Conservation (phyloP, 2,113 vertebrate species). For the Cynoglossus semilaevis region DNA sequence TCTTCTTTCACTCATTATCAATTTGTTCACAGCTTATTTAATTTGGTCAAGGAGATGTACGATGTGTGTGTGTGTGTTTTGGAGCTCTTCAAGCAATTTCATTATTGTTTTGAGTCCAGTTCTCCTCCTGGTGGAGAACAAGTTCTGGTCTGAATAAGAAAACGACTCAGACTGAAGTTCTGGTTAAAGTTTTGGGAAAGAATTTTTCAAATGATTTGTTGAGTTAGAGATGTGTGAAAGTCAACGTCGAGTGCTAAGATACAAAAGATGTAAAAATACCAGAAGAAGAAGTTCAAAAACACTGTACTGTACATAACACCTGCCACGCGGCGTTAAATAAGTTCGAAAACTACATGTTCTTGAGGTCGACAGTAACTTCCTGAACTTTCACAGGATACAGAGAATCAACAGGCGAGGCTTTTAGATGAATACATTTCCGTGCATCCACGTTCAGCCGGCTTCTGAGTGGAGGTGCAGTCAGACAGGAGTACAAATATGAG, state of each 20-base stretch:
- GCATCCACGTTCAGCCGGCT: neutral
- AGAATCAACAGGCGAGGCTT: neutral
- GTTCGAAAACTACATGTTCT: neutral
- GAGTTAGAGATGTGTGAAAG: no score
- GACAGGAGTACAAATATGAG: neutral
- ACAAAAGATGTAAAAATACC: neutral
- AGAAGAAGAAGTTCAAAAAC: neutral
- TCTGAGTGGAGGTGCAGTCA: neutral
- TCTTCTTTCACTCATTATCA: conserved; percentile 19
- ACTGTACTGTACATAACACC: neutral
- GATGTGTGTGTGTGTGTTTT: neutral
- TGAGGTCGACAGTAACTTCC: neutral
- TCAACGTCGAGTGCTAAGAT: neutral
- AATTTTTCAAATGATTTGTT: no score
- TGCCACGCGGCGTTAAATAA: neutral
- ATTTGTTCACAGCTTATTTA: conserved; percentile 8
- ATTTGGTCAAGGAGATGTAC: conserved; percentile 3
- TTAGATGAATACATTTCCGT: neutral
- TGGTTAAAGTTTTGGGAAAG: neutral
- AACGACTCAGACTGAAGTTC: no score
- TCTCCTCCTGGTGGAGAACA: no score
- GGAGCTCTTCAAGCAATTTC: no score
- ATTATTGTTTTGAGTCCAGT: no score
- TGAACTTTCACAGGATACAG: neutral
- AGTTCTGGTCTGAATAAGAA: no score